These are phyloP conservation scores for Pituophis catenifer DNA, from an alignment of 2,113 vertebrate species.

Conservation along the genomic window DNA sequence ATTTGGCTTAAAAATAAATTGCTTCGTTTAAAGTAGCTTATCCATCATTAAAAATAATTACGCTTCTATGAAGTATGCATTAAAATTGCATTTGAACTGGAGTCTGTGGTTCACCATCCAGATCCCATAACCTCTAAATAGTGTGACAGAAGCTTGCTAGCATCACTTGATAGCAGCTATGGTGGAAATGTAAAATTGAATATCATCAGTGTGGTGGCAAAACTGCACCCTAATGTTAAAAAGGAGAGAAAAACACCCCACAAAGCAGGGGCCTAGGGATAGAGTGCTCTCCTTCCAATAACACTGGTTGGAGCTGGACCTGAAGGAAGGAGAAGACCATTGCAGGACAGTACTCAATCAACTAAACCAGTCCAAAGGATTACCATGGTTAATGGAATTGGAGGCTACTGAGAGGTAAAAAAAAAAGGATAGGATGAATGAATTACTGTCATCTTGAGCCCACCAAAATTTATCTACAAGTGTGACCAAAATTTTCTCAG, in stretches of 20 bases:
- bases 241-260: background rate
- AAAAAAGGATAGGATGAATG: background rate
- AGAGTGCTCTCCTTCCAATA: background rate
- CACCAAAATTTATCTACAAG: background rate
- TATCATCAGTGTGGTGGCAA: background rate
- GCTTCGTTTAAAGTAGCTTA: background rate
- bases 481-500: background rate
- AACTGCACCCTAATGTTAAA: background rate
- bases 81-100: background rate
- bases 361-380: background rate
- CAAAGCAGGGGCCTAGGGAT: background rate
- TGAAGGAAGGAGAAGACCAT: background rate
- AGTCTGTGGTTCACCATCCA: background rate
- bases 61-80: background rate
- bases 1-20: background rate
- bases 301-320: background rate
- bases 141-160: background rate
- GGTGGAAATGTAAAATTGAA: background rate
- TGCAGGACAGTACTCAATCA: background rate
- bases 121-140: background rate
- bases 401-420: background rate
- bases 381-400: background rate
- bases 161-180: background rate
- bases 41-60: background rate
- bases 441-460: background rate